Conservation (phyloP, 2,888 invertebrate species). For the Deroplatys truncata region DNA sequence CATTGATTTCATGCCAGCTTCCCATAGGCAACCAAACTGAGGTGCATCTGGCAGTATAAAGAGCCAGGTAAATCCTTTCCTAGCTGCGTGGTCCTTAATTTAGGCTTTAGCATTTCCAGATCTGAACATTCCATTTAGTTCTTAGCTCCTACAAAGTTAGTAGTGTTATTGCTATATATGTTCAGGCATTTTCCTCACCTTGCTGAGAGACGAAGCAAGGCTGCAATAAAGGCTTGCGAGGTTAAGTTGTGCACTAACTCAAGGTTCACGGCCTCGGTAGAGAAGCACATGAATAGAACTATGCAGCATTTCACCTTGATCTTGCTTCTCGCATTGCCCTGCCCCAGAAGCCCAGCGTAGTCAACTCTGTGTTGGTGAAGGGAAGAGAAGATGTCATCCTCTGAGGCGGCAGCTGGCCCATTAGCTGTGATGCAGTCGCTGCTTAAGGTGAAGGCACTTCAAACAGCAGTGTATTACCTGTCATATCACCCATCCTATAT, state of each 20-base stretch:
- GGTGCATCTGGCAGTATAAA: conserved; percentile 33
- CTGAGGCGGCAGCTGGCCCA: not conserved
- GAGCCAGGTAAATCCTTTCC: conserved; percentile 28
- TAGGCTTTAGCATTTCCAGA: not conserved
- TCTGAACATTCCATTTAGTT: not conserved
- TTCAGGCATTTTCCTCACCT: too few relatives aligned
- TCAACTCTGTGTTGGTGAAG: not conserved
- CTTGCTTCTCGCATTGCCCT: not conserved
- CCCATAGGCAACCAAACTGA: conserved; percentile 34
- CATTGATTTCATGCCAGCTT: conserved; percentile 30
- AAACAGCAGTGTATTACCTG: not conserved
- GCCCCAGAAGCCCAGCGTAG: not conserved
- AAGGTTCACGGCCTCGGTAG: too few relatives aligned
- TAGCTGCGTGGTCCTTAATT: not conserved
- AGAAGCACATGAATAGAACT: not conserved
- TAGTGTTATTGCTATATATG: too few relatives aligned
- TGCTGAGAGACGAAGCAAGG: too few relatives aligned
- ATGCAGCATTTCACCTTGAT: not conserved
- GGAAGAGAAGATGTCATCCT: not conserved
- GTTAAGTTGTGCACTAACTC: too few relatives aligned
- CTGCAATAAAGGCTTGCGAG: too few relatives aligned
- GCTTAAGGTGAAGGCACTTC: not conserved
- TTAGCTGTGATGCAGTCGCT: not conserved
- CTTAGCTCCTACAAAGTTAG: not conserved
- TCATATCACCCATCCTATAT: conserved; percentile 15